phyloP scores from a whole-genome alignment of 2,113 vertebrate species.

The Xiphias gladius region DNA sequence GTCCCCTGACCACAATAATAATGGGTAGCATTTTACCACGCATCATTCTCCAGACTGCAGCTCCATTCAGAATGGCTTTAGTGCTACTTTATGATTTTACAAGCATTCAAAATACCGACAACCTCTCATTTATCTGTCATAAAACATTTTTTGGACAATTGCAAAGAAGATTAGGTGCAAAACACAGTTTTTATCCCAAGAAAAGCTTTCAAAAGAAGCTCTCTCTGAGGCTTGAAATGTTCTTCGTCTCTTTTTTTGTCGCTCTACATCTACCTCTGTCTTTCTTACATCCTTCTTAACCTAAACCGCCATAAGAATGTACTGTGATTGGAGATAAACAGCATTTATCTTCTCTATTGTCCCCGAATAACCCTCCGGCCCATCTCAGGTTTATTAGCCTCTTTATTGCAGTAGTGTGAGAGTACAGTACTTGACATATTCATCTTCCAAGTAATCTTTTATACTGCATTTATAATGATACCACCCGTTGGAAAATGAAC shows the following conservation, averaged over 20 bases:
- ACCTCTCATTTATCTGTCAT: constrained; percentile 51
- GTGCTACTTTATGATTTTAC: constrained; percentile 15
- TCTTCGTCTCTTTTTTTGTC: constrained; percentile 60
- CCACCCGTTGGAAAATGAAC: constrained; percentile 82
- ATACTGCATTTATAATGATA: constrained; percentile 79
- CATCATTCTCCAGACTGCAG: constrained; percentile 56
- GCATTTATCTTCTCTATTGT: constrained; percentile 80
- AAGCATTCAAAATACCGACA: constrained; percentile 50
- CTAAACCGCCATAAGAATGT: constrained; percentile 61
- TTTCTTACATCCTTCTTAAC: constrained; percentile 56
- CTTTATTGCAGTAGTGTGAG: constrained; percentile 75
- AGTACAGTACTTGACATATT: constrained; percentile 78
- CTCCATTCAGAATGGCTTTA: constrained; percentile 64
- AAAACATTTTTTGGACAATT: constrained; percentile 44
- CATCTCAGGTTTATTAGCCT: constrained; percentile 75
- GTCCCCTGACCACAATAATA: constrained; percentile 79
- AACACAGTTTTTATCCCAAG: constrained; percentile 24
- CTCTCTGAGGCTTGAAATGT: constrained; percentile 9
- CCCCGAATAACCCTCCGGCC: constrained; percentile 73
- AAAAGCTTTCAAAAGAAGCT: constrained; percentile 32
- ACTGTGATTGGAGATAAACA: constrained; percentile 76
- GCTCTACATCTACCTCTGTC: constrained; percentile 38
- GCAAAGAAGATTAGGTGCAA: constrained; percentile 36
- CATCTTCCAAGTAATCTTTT: constrained; percentile 79
- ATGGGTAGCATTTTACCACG: constrained; percentile 71